A percentile compares a stretch with the other conserved stretches of the same genome.
Conservation (phyloP, 2,797 vertebrate genomes). For the Lophotriccus pileatus region DNA sequence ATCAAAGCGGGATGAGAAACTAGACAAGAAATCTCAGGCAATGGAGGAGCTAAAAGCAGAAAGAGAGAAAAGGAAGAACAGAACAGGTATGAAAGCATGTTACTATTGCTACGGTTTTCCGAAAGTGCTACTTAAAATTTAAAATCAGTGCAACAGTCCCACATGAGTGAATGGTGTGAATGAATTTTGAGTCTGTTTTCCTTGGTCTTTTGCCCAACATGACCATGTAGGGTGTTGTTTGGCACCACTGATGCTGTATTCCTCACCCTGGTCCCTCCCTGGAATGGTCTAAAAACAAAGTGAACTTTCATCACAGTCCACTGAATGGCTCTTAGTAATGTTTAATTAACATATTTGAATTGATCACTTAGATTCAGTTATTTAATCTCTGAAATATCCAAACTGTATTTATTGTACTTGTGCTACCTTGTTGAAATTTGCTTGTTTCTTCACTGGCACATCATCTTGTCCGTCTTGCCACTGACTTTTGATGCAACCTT, state of each 20-base stretch:
- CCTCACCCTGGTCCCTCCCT: accelerated
- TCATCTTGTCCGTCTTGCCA: background rate
- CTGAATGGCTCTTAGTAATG: background rate
- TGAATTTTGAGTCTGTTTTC: background rate
- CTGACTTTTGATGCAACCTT: background rate
- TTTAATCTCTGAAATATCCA: background rate
- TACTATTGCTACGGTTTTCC: background rate
- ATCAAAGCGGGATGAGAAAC: constrained; percentile 95
- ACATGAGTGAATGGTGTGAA: background rate
- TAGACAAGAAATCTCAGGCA: constrained; percentile 98
- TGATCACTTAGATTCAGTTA: background rate
- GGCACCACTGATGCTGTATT: background rate
- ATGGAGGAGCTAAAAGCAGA: constrained; percentile 99
- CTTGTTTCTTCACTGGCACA: background rate
- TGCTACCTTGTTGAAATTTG: background rate
- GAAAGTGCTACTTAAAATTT: background rate
- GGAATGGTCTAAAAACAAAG: background rate
- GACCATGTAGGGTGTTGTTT: background rate
- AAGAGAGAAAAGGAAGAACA: constrained; percentile 97
- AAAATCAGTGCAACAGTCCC: background rate
- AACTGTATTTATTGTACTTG: background rate
- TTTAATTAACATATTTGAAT: background rate
- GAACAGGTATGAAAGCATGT: constrained; percentile 81
- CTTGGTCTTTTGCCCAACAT: background rate
- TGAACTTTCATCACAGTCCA: background rate